Conservation (phyloP, 2,888 invertebrate species). For the Diadegma fenestrale region DNA sequence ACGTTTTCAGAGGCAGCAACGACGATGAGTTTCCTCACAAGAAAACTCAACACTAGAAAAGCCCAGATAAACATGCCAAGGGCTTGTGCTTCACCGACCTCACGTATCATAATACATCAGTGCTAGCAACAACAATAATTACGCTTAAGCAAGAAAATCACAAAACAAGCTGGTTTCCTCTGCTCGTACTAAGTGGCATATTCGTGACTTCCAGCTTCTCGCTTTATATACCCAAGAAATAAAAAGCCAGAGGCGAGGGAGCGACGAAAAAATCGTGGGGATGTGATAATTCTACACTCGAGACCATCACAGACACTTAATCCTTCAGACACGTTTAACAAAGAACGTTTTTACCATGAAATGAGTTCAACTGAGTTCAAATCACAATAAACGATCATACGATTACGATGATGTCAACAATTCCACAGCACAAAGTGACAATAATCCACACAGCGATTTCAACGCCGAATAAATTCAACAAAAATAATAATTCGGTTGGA, state of each 20-base stretch:
- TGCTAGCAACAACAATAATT: conserved; percentile 76
- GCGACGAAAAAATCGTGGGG: not conserved
- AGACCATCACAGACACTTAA: not conserved
- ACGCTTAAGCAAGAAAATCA: conserved; percentile 72
- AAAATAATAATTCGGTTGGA: not conserved
- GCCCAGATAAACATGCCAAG: conserved; percentile 60
- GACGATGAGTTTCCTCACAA: conserved; percentile 36
- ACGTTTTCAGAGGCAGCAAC: conserved; percentile 30
- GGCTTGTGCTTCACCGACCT: conserved; percentile 37
- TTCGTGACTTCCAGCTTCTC: conserved; percentile 31
- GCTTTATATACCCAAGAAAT: not conserved
- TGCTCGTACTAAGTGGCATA: conserved; percentile 9
- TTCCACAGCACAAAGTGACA: not conserved
- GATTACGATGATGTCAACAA: not conserved
- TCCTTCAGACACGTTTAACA: not conserved
- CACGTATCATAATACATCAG: conserved; percentile 74
- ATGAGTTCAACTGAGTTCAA: not conserved
- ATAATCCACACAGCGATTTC: not conserved
- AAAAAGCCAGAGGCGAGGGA: not conserved
- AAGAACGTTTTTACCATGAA: not conserved
- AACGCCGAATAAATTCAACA: not conserved
- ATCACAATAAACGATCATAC: not conserved
- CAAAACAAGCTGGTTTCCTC: conserved; percentile 59
- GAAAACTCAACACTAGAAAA: conserved; percentile 40
- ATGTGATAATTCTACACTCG: not conserved